Conservation (phyloP, 2,797 vertebrate genomes). For the Hoplostethus atlanticus region DNA sequence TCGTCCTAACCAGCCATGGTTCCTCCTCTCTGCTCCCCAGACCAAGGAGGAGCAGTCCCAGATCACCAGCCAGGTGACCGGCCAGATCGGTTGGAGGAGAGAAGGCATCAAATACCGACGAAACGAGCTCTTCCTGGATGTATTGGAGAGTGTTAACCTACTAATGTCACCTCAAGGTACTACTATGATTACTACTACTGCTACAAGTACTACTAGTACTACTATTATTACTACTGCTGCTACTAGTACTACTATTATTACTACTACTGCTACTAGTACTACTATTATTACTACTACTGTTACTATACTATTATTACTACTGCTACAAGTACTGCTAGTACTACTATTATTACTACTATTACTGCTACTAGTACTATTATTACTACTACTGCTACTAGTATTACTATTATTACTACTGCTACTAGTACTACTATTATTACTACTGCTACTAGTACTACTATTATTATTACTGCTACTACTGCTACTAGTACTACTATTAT, state of each 20-base stretch:
- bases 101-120: conserved; percentile 93
- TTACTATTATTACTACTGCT: too few species aligned
- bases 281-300: too few species aligned
- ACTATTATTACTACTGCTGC: background rate
- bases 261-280: background rate
- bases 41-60: conserved; percentile 93
- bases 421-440: background rate
- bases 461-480: background rate
- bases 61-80: conserved; percentile 94
- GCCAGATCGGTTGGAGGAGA: conserved; percentile 92
- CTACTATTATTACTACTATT: background rate
- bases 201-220: background rate
- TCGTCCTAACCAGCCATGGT: too few species aligned
- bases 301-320: too few species aligned
- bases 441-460: background rate
- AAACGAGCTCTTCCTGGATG: conserved; percentile 92
- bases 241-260: background rate
- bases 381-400: too few species aligned
- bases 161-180: too few species aligned
- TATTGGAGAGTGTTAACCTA: conserved; percentile 90
- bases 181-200: background rate
- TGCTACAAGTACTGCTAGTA: too few species aligned
- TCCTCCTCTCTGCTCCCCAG: conserved; percentile 57
- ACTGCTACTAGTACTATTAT: too few species aligned
- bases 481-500: background rate